Conservation (phyloP, 2,888 invertebrate genomes). For the Pyrrhia umbra region DNA sequence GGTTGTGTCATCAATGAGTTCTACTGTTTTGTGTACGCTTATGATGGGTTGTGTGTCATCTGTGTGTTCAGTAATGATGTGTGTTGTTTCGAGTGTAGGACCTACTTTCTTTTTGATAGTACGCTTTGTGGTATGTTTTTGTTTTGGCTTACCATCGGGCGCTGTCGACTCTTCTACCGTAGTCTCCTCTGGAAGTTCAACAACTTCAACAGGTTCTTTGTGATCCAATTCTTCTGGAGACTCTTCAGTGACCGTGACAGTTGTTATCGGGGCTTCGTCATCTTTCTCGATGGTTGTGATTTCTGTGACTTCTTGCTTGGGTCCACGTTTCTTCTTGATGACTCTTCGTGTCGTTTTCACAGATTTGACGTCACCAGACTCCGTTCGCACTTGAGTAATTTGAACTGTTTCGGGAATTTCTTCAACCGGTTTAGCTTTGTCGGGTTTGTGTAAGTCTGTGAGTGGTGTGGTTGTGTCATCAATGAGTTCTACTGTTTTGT, state of each 20-base stretch:
- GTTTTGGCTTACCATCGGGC: conserved; percentile 70
- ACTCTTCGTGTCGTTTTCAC: conserved; percentile 66
- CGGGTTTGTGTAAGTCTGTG: conserved; percentile 6
- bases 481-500: conserved; percentile 31
- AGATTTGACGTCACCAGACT: conserved; percentile 67
- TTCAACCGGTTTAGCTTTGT: not conserved
- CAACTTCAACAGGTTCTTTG: conserved; percentile 30
- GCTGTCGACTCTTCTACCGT: conserved; percentile 50
- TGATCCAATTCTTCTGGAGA: conserved; percentile 43
- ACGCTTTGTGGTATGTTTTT: conserved; percentile 52
- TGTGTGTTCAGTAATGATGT: conserved; percentile 57
- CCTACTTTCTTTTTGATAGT: conserved; percentile 46
- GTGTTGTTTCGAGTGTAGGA: conserved; percentile 70
- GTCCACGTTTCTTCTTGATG: conserved; percentile 62
- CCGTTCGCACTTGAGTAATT: conserved; percentile 24
- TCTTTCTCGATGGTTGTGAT: conserved; percentile 56
- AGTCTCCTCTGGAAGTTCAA: conserved; percentile 66
- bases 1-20: conserved; percentile 61
- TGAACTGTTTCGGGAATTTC: conserved; percentile 23
- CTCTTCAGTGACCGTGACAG: conserved; percentile 30
- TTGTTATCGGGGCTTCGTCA: conserved; percentile 42
- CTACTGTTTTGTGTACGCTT: conserved; percentile 65
- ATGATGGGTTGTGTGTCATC: conserved; percentile 59
- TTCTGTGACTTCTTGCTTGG: conserved; percentile 55
- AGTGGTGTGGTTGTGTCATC: conserved; percentile 32